Evolutionary conservation across 2,888 invertebrate species (phyloP).

Genomic region (Aphodius granarius): DNA sequence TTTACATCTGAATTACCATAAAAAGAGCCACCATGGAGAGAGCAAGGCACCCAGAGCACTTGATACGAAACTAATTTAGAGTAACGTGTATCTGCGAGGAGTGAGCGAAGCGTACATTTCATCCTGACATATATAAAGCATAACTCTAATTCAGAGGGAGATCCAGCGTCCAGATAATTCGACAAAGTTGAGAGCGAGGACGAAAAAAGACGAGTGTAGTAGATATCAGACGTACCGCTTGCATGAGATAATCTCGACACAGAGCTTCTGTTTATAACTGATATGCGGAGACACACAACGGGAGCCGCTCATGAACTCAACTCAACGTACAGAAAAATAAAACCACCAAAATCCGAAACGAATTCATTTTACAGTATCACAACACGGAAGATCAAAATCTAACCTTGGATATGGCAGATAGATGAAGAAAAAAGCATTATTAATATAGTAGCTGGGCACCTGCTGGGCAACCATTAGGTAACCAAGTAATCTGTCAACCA

Average conservation of each 20-base stretch:
- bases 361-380: conserved; percentile 5
- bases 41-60: background rate
- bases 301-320: background rate
- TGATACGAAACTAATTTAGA: background rate
- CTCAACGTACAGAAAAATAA: background rate
- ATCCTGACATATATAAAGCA: conserved; percentile 27
- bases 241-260: conserved; percentile 19
- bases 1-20: background rate
- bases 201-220: background rate
- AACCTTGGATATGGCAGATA: background rate
- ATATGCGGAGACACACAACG: background rate
- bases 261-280: conserved; percentile 19
- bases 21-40: background rate
- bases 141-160: conserved; percentile 28
- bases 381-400: background rate
- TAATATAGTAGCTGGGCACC: conserved; percentile 40
- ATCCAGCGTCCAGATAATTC: conserved; percentile 30
- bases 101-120: conserved; percentile 23
- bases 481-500: conserved; percentile 35
- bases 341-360: conserved; percentile 7
- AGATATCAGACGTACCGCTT: conserved; percentile 2
- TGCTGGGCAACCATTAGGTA: conserved; percentile 38
- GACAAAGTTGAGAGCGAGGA: conserved; percentile 10
- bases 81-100: background rate
- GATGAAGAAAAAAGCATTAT: conserved; percentile 23